Conservation (phyloP, 2,113 vertebrate genomes). For the Jacana jacana region DNA sequence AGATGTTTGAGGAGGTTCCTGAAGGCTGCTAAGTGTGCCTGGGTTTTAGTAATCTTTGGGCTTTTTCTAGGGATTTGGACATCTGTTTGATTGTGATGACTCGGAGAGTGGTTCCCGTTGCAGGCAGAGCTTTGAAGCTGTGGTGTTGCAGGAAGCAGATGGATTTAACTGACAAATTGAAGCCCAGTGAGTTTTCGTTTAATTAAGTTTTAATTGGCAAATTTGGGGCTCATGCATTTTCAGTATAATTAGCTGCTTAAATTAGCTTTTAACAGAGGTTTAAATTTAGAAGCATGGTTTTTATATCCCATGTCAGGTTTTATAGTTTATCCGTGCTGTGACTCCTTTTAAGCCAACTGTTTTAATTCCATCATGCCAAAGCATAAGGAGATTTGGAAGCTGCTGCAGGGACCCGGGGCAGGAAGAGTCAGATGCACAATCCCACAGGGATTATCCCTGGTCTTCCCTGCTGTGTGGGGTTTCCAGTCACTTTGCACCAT, state of each 20-base stretch:
- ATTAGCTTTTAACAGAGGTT: slow-evolving; percentile 54
- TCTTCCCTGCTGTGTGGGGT: background rate
- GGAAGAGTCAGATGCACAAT: background rate
- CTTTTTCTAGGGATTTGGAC: background rate
- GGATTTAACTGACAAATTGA: slow-evolving; percentile 52
- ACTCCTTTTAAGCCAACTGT: background rate
- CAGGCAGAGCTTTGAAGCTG: slow-evolving; percentile 13
- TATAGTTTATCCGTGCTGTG: background rate
- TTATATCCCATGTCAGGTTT: slow-evolving; percentile 41
- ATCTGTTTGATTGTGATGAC: background rate
- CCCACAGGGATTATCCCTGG: background rate
- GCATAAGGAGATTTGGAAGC: background rate
- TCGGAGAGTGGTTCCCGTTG: background rate
- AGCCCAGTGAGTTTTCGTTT: slow-evolving; percentile 30
- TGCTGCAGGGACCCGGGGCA: background rate
- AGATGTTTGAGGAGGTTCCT: background rate
- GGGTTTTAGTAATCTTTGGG: background rate
- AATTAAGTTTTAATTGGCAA: slow-evolving; percentile 69
- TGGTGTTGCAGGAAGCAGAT: slow-evolving; percentile 54
- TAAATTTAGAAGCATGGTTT: slow-evolving; percentile 61
- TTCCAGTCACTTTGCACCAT: background rate
- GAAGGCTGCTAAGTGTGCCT: background rate
- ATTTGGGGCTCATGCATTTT: slow-evolving; percentile 34
- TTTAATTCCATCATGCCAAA: background rate
- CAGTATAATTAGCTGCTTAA: slow-evolving; percentile 61